Evolutionary conservation across 2,113 vertebrate species (phyloP).

Genomic region (Bostrychus sinensis): DNA sequence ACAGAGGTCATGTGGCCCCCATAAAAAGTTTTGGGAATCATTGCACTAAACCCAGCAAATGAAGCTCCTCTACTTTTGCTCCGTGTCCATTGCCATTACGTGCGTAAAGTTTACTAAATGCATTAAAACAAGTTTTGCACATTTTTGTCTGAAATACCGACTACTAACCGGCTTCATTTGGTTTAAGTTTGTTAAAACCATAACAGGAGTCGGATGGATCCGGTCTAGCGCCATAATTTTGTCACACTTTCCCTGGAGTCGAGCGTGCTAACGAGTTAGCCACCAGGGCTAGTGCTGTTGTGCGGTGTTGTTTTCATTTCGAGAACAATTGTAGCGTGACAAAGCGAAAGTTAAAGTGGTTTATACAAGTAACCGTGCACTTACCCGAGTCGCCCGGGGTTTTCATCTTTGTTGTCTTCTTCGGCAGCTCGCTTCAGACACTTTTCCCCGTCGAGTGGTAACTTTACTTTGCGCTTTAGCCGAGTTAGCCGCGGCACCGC

Average conservation of each 20-base stretch:
- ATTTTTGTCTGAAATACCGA: background rate
- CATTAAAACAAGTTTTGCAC: background rate
- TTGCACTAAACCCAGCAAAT: background rate
- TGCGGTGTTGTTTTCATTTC: conserved; percentile 45
- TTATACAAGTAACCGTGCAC: conserved; percentile 9
- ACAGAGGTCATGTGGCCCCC: background rate
- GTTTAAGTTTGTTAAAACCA: conserved; percentile 4
- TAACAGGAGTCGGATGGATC: conserved; percentile 32
- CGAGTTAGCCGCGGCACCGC: conserved; percentile 56
- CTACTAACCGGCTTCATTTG: too few relatives aligned
- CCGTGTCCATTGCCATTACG: background rate
- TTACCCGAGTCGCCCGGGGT: conserved; percentile 79
- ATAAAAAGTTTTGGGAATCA: background rate
- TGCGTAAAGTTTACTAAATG: background rate
- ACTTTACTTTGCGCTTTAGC: conserved; percentile 58
- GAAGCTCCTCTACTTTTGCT: background rate
- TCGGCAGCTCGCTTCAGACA: conserved; percentile 17
- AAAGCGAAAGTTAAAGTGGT: background rate
- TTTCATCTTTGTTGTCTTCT: conserved; percentile 71
- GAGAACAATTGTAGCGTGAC: background rate
- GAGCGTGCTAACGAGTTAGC: conserved; percentile 62
- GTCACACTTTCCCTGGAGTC: conserved; percentile 67
- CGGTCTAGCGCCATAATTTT: conserved; percentile 64
- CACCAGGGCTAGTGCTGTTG: conserved; percentile 22
- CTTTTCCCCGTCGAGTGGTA: conserved; percentile 51